A percentile compares a stretch with the other conserved stretches of the same genome.
Conservation (phyloP, 1,140 invertebrate species). For the Camponotus floridanus region DNA sequence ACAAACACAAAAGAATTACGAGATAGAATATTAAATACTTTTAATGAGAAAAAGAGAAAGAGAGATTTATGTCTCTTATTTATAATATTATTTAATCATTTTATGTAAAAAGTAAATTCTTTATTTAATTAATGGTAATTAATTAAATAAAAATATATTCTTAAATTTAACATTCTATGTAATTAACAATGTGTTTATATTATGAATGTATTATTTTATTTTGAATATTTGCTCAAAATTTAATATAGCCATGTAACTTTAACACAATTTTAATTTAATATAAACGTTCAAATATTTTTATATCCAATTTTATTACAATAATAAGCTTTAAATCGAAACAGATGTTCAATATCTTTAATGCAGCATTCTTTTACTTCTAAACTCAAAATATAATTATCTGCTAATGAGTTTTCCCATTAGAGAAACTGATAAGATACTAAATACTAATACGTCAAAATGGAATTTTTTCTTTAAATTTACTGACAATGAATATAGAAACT, state of each 20-base stretch:
- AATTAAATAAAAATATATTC: too few species aligned
- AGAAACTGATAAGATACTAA: neutral
- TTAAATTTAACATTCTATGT: too few species aligned
- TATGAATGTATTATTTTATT: too few species aligned
- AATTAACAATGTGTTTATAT: too few species aligned
- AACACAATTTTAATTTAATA: neutral
- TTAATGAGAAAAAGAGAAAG: neutral
- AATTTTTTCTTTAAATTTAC: neutral
- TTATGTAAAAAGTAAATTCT: too few species aligned
- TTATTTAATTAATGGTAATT: too few species aligned
- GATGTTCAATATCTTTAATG: neutral
- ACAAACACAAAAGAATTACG: neutral
- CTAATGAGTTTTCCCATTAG: neutral
- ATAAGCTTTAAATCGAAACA: neutral
- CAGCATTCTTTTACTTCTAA: neutral
- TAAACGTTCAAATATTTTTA: neutral
- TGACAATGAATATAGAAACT: too few species aligned
- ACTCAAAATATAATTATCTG: neutral
- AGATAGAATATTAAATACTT: slow-evolving; percentile 11
- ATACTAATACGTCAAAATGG: neutral
- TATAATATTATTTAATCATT: neutral
- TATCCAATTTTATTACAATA: neutral
- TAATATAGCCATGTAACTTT: neutral
- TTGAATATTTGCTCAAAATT: too few species aligned
- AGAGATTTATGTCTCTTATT: neutral